Base-by-base conservation (phyloP, 1,140 invertebrate species). In the Hesperophylax magnus region DNA sequence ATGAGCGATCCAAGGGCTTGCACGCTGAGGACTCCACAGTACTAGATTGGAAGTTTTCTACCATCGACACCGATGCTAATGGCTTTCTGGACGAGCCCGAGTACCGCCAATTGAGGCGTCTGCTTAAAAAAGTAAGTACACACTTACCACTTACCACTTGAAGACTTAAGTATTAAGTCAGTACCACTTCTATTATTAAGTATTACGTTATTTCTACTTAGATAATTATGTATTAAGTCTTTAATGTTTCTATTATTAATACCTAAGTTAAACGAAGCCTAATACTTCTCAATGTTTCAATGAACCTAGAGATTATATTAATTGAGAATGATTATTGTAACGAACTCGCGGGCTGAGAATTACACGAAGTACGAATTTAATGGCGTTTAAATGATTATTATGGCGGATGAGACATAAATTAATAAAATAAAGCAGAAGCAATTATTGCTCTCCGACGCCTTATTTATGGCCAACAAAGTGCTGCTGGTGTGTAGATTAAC, bases 21-120 rank as follows among this genome's bases (percentile, higher is more conserved):
- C 67, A 84, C 0, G 74, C 83, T 0, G 74, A 69, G 8, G 89
- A 90, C 75, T 84, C 86, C 4, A 83, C 86, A 1, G 94, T 96
- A 0, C 85, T 97, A 9, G 93, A 95, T 61, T 98, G 97, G 97
- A 98, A 98, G 87, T 98, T 98, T 85, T 87, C 90, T 1, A 91
- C 93, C 61, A 89, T 98, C 85, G 97, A 98, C 88, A 88, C 88
- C 39, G 94, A 98, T 88, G 90, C 90, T 15, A 96, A 97, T 87
- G 91, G 92, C 27, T 89, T 91, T 61, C 88, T 98, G 69, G 93
- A 96, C 85, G 93, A 93, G 83, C 91, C 92, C 52, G 97, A 98
- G 87, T 96, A 97, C 85, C 91, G 93, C 82, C 94, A 95, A 78
- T 89, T 98, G 6, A 92, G 94, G 77, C 91, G 94, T 81, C 91